Conservation (phyloP, 2,113 vertebrate species). For the Equus quagga region DNA sequence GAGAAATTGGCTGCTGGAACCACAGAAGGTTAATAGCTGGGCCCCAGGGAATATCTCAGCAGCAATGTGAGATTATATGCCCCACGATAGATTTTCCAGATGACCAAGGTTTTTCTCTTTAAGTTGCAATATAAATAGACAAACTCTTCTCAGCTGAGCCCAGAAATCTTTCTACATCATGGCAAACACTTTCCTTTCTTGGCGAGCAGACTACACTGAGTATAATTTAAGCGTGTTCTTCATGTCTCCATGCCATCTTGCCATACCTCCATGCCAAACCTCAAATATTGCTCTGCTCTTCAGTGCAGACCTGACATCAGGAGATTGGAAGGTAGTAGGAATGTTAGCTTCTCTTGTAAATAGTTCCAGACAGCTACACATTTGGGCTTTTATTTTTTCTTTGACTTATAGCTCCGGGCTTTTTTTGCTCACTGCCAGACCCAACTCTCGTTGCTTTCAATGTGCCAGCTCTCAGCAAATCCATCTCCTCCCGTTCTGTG, state of each 20-base stretch:
- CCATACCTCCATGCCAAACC: not conserved
- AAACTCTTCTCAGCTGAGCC: not conserved
- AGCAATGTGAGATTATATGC: accelerated
- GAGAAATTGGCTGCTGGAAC: no score
- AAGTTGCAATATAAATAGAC: not conserved
- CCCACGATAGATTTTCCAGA: not conserved
- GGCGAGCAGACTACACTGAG: accelerated
- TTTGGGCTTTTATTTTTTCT: not conserved
- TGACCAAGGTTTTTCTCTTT: accelerated
- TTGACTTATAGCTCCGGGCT: not conserved
- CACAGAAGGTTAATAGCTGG: accelerated
- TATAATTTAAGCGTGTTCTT: not conserved
- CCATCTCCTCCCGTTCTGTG: not conserved
- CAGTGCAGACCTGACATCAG: not conserved
- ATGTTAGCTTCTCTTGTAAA: not conserved
- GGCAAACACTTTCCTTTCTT: not conserved
- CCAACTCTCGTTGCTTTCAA: not conserved
- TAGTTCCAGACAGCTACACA: accelerated
- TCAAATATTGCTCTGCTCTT: not conserved
- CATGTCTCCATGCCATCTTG: accelerated
- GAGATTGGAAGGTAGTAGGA: not conserved
- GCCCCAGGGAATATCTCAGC: no score
- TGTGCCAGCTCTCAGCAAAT: not conserved
- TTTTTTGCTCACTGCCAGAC: not conserved
- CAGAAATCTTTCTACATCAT: not conserved